Evolutionary conservation across 2,888 invertebrate genomes (phyloP), one percentile per base, ranked within the genome.

Genomic region (Acleris holmiana): DNA sequence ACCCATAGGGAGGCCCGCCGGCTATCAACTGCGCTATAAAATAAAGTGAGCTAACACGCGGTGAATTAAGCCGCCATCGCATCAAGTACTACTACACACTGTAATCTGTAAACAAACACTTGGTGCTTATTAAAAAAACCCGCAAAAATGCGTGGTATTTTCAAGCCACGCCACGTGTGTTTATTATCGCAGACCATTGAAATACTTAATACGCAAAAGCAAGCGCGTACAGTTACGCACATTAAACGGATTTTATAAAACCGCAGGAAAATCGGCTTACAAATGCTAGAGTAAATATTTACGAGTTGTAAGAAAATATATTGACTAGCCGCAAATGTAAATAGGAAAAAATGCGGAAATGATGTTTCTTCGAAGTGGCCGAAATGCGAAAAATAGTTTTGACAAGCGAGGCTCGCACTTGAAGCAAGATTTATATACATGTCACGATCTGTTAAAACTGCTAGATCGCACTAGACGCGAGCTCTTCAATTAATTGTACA

Each of bases 331-430:
- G 40, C 35, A 51, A 46, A 47, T 35, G 55, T 29, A 60, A 54
- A 59, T 46, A 60, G 29, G 54, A 49, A 35, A 35, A 2, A 35
- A 35, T 13, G 13, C 35, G 35, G 35, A 35, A 35, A 4, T 35
- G 35, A 35, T 13, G 35, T 13, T 35, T 35, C 10, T 35, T n/a
- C 44, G 44, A 17, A 44, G 17, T 44, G 4, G 41, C n/a, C n/a
- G n/a, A 55, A 35, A 64, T 40, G 64, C 58, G 64, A 58, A 64
- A 59, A 51, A 58, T n/a, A 8, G 44, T 25, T 58, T 55, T 54
- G 47, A 46, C 57, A 63, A 3, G 1, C 40, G 47, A 40, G 40
- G 40, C n/a, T 53, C 19, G 17, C 49, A 49, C 49, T 53, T 55
- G 23, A 10, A n/a, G 41, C 41, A 15, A 40, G 41, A 54, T 54